Base-by-base conservation (phyloP, 2,888 invertebrate species). In the Euproctis similis region DNA sequence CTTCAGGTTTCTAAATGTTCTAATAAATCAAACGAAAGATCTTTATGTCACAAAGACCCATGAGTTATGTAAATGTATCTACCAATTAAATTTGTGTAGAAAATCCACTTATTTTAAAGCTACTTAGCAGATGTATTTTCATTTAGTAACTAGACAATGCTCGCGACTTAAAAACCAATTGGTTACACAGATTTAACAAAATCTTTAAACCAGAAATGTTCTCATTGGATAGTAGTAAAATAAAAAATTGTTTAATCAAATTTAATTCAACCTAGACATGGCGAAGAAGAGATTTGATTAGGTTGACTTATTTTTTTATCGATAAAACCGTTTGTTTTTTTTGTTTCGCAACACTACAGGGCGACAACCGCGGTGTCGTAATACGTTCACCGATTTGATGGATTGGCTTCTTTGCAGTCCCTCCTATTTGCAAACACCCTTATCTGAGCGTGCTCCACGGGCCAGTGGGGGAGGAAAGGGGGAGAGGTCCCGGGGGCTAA, bases 351-450 rank as follows among this genome's bases (percentile, higher is more conserved):
- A 51, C 67, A 48, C 72, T 72, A 67, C 25, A 47, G 45, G 46
- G 65, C 70, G 75, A 74, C 76, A 67, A 61, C 57, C 66, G 58
- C 61, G 77, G 81, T 76, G 81, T 80, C 78, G 81, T 81, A 81
- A 82, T 78, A 77, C 78, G 77, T 67, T 75, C 75, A 62, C 61
- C 76, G 64, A 77, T 82, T 84, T 84, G 84, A 84, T 84, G 82
- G 82, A 84, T 84, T 84, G 82, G 82, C 82, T 84, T 81, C 82
- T 81, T 80, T 74, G 72, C 74, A 63, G 64, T 63, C 80, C 77
- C 77, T 71, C 64, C 74, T 82, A 81, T 82, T 81, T 81, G 81
- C 81, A 82, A 82, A 81, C 80, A 80, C 84, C 82, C 82, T 77
- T 75, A 74, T 75, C 75, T 63, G 66, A 58, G 52, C n/a, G n/a